Percentiles rank a stretch among this genome's conserved stretches.
Evolutionary conservation across 2,888 invertebrate species (phyloP).

Genomic region (Drosophila dives): DNA sequence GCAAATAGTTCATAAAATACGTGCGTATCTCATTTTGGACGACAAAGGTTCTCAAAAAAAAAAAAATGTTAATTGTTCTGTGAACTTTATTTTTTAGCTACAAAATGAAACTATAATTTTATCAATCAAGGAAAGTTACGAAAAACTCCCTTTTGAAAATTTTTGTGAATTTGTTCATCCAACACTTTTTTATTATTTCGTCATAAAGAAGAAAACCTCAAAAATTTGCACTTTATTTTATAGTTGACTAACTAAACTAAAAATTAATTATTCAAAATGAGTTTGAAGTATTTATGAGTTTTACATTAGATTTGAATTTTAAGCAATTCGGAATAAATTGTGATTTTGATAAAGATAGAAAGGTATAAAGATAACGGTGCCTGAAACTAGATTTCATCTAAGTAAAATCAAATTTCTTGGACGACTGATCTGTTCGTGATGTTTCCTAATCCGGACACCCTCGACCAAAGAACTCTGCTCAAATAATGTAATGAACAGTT

Average conservation of each 20-base stretch:
- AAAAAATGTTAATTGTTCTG: background rate
- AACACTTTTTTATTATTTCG: background rate
- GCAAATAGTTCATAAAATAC: constrained; percentile 42
- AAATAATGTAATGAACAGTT: background rate
- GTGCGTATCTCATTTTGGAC: constrained; percentile 12
- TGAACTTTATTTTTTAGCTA: background rate
- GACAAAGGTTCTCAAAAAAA: background rate
- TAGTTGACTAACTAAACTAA: background rate
- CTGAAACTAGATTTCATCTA: background rate
- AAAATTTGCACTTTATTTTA: no score
- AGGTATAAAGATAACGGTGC: background rate
- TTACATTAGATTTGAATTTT: background rate
- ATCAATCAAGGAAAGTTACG: background rate
- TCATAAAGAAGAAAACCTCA: background rate
- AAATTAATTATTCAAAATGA: background rate
- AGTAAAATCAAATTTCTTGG: background rate
- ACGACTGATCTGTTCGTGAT: background rate
- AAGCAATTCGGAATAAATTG: background rate
- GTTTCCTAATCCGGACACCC: no score
- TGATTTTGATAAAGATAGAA: background rate
- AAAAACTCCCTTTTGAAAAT: background rate
- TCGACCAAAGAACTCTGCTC: background rate
- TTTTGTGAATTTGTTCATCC: background rate
- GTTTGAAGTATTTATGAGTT: background rate
- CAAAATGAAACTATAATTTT: background rate